Base-by-base conservation (phyloP, 2,888 invertebrate genomes). In the Nezara viridula region DNA sequence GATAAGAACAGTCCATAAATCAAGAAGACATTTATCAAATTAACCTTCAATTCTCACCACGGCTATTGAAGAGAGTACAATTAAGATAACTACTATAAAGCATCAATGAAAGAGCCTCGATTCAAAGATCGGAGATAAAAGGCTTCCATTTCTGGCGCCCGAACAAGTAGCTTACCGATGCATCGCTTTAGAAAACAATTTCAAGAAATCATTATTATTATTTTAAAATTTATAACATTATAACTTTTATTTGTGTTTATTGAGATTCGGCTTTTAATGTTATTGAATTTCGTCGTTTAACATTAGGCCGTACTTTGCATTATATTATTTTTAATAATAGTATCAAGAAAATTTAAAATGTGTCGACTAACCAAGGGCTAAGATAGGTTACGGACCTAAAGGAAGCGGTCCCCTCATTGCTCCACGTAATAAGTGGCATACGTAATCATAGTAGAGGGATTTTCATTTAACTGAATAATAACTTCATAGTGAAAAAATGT, bases 61-160 rank as follows among this genome's bases (percentile, higher is more conserved):
- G 81, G 44, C n/a, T 3, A 81, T 44, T 81, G 44, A 47, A 81
- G 24, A n/a, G 3, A n/a, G n/a, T 47, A 81, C 81, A 81, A 81
- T 81, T 81, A 47, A 47, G 44, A 47, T 47, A 81, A 81, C 81
- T 47, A 81, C 44, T n/a, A 40, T 44, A 47, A 81, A n/a, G 24
- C 40, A n/a, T 81, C 81, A 81, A 81, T 81, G 81, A 44, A n/a
- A 47, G 66, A n/a, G 81, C 24, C 44, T 81, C 81, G n/a, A 81
- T 47, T 44, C 81, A 81, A 81, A 81, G 81, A 81, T 81, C 12
- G 44, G n/a, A 81, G 81, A 81, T 81, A 81, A 81, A n/a, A n/a
- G 44, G 37, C 66, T 37, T 37, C 66, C 32, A 73, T 73, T 73
- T 73, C 66, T 73, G 66, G 66, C 66, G 32, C 66, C 66, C 66